These are phyloP conservation scores for Lamproptera curius DNA, from an alignment of 2,888 invertebrate genomes.

Conservation along the genomic window DNA sequence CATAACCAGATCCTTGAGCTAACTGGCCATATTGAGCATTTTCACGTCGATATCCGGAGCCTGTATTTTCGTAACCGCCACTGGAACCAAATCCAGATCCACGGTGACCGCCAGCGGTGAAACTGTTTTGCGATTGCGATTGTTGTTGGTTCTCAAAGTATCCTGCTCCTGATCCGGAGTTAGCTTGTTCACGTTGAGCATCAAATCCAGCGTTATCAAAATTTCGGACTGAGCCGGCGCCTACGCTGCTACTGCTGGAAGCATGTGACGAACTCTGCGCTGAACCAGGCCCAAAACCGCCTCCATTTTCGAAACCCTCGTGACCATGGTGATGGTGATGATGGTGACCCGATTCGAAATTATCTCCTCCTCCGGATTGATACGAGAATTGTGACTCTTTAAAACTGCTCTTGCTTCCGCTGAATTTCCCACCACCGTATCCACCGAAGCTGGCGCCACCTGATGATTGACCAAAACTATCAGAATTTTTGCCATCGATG, in stretches of 20 bases:
- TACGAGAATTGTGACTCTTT: slow-evolving; percentile 37
- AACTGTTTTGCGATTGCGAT: slow-evolving; percentile 8
- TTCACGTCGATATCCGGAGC: background rate
- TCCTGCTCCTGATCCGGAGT: background rate
- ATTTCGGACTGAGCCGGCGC: slow-evolving; percentile 3
- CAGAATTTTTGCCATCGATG: slow-evolving; percentile 8
- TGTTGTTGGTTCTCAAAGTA: background rate
- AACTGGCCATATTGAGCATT: slow-evolving; percentile 4
- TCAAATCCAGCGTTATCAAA: slow-evolving; percentile 11
- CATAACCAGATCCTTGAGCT: slow-evolving; percentile 1
- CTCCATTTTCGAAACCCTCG: slow-evolving; percentile 4
- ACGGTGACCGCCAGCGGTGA: background rate
- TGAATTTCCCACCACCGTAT: slow-evolving; percentile 18
- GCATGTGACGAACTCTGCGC: slow-evolving; percentile 22
- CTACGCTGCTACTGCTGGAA: slow-evolving; percentile 5
- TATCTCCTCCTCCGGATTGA: slow-evolving; percentile 29
- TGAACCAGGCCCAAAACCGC: slow-evolving; percentile 7
- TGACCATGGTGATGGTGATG: slow-evolving; percentile 1
- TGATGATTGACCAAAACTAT: slow-evolving; percentile 18
- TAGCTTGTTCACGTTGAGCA: slow-evolving; percentile 1
- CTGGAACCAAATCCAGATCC: background rate
- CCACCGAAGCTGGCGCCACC: slow-evolving; percentile 15
- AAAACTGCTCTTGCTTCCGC: slow-evolving; percentile 26
- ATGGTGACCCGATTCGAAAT: slow-evolving; percentile 19
- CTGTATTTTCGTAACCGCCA: background rate